Evolutionary conservation across 2,797 vertebrate genomes (phyloP).

Genomic region (Parotocinclus haroldoi): DNA sequence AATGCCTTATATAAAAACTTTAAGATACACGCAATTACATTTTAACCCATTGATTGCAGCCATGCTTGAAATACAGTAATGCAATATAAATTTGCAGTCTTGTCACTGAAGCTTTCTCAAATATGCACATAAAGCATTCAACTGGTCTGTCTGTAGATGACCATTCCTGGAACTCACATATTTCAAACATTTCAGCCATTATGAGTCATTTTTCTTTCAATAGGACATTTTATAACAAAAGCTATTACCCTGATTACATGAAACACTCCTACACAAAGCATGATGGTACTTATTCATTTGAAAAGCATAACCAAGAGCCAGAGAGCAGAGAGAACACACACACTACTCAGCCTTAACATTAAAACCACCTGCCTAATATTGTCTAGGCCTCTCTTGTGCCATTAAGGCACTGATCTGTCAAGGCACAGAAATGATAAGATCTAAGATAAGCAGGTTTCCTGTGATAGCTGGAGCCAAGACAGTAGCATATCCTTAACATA

Average conservation of each 20-base stretch:
- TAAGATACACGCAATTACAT: too few species aligned
- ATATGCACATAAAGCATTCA: background rate
- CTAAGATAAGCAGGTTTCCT: too few species aligned
- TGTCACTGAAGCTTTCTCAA: background rate
- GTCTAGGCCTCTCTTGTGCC: too few species aligned
- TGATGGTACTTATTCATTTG: conserved; percentile 22
- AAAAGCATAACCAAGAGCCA: background rate
- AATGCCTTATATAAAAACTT: too few species aligned
- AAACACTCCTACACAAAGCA: conserved; percentile 18
- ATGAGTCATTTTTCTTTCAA: conserved; percentile 21
- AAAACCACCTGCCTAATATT: too few species aligned
- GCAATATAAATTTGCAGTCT: background rate
- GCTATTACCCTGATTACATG: conserved; percentile 13
- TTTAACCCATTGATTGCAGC: too few species aligned
- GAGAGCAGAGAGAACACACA: too few species aligned
- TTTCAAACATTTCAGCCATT: conserved; percentile 30
- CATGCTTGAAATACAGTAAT: background rate
- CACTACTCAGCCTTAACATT: too few species aligned
- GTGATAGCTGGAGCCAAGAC: too few species aligned
- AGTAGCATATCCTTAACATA: too few species aligned
- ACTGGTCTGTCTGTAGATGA: conserved; percentile 5
- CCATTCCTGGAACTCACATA: conserved; percentile 3
- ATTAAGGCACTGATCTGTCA: too few species aligned
- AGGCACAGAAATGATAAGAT: too few species aligned
- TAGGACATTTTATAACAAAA: conserved; percentile 13